Evolutionary conservation across 2,797 vertebrate genomes (phyloP).

Genomic region (Myiotriccus ornatus): DNA sequence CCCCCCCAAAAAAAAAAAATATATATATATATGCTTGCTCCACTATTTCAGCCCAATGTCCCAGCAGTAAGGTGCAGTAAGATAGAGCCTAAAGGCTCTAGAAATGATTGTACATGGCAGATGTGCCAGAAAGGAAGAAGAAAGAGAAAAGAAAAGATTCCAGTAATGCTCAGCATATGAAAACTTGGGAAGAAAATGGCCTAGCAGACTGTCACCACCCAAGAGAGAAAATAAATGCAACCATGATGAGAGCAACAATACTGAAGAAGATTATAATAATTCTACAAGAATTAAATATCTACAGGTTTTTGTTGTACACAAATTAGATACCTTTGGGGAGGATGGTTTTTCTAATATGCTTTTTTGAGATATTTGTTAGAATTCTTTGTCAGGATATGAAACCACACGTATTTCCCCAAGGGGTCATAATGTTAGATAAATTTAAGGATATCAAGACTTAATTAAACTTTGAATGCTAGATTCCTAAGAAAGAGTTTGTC

Average conservation of each 20-base stretch:
- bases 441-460: neutral
- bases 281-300: neutral
- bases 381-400: neutral
- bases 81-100: neutral
- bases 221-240: neutral
- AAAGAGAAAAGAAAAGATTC: neutral
- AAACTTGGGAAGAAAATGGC: neutral
- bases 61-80: neutral
- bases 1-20: neutral
- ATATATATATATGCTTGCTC: accelerated
- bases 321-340: neutral
- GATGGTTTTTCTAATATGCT: accelerated
- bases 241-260: neutral
- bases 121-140: neutral
- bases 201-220: neutral
- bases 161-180: neutral
- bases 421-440: neutral
- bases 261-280: neutral
- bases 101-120: neutral
- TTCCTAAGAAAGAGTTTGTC: neutral
- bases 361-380: neutral
- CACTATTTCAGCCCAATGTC: neutral
- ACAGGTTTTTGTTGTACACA: neutral
- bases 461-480: neutral
- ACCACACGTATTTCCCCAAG: neutral